Evolutionary conservation across 2,888 invertebrate genomes (phyloP).

Genomic region (Achlya flavicornis): DNA sequence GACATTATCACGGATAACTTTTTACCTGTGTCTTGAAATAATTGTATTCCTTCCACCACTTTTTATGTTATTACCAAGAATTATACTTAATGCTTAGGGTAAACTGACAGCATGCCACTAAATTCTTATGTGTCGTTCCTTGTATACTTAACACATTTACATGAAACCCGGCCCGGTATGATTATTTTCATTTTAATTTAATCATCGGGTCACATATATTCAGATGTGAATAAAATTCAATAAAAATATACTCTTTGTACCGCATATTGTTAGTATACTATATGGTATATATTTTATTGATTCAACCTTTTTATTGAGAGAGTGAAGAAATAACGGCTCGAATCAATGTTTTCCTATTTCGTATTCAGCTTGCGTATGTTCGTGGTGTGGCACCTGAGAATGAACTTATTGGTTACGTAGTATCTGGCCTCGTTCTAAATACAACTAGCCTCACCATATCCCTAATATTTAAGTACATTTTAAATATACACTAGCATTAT

Average conservation of each 20-base stretch:
- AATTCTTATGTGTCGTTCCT: too few relatives aligned
- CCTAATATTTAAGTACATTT: background rate
- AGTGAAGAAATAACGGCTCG: conserved; percentile 50
- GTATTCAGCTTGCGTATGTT: conserved; percentile 52
- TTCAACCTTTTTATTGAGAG: conserved; percentile 41
- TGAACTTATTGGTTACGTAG: conserved; percentile 50
- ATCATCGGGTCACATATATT: background rate
- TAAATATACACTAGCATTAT: too few relatives aligned
- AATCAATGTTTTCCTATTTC: conserved; percentile 63
- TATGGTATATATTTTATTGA: background rate
- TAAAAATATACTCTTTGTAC: conserved; percentile 18
- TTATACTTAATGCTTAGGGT: too few relatives aligned
- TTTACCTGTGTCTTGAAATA: too few relatives aligned
- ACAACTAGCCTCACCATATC: background rate
- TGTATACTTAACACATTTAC: too few relatives aligned
- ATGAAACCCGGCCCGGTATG: too few relatives aligned
- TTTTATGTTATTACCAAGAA: too few relatives aligned
- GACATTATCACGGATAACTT: too few relatives aligned
- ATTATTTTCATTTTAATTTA: too few relatives aligned
- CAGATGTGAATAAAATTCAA: background rate
- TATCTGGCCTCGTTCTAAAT: conserved; percentile 21
- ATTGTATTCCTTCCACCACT: too few relatives aligned
- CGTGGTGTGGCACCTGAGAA: conserved; percentile 46
- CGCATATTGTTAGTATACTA: conserved; percentile 1
- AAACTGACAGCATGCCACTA: too few relatives aligned